phyloP scores from a whole-genome alignment of 2,113 vertebrate genomes.

The Microcebus ravelobensis region DNA sequence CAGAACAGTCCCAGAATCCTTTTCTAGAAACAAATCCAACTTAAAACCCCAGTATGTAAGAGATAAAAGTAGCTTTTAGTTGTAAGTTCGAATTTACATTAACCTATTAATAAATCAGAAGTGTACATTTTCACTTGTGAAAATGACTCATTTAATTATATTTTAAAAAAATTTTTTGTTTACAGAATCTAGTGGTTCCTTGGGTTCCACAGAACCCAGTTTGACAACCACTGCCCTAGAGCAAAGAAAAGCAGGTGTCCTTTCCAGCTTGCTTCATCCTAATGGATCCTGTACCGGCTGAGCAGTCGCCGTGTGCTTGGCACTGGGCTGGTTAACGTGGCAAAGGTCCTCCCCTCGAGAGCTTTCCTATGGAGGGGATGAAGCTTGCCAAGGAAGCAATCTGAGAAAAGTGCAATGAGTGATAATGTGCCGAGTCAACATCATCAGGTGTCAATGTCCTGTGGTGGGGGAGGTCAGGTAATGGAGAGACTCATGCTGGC shows the following conservation, averaged over 20 bases:
- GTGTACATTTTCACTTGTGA: background rate
- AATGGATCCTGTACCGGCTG: fast-evolving
- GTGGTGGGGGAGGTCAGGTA: background rate
- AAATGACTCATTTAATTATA: background rate
- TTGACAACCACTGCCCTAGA: background rate
- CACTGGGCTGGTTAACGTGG: background rate
- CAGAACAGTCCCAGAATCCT: too few relatives aligned
- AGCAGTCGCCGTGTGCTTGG: background rate
- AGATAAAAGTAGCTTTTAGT: background rate
- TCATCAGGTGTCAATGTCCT: background rate
- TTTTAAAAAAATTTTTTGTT: background rate
- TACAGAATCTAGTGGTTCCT: background rate
- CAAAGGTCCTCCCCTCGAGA: background rate
- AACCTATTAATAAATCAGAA: background rate
- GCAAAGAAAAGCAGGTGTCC: background rate
- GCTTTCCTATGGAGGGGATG: background rate
- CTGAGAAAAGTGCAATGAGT: background rate
- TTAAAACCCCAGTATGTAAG: background rate
- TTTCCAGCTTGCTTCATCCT: background rate
- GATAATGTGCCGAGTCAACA: background rate
- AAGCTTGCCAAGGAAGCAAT: background rate
- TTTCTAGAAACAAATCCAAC: background rate
- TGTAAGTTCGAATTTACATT: background rate
- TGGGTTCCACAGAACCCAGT: background rate
- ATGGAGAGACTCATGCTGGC: background rate